Base-by-base conservation (phyloP, 2,888 invertebrate species). In the Eupithecia insigniata region DNA sequence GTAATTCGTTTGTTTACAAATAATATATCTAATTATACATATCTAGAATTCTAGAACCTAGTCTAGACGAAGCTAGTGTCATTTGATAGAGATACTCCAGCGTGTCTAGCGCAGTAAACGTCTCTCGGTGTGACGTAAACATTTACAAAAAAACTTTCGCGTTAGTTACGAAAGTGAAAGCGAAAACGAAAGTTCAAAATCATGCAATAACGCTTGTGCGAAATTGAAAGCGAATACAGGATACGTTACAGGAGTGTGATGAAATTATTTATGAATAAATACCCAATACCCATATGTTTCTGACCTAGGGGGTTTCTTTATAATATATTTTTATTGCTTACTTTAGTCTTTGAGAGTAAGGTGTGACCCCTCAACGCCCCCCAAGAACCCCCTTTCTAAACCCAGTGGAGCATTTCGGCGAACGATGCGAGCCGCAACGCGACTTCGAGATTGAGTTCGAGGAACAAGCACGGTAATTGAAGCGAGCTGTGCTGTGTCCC, bases 101-200 rank as follows among this genome's bases (percentile, higher is more conserved):
- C 55, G 70, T 72, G 77, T 74, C 76, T 79, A 78, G 71, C 76
- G 77, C 77, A 77, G 74, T 75, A 76, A 77, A 70, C 77, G 79
- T 79, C 79, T 78, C 77, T 75, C 68, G 65, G 61, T 76, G 76
- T 79, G 79, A 79, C 79, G 79, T 79, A 79, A 79, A 77, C 77
- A 75, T 78, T 78, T 75, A 77, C 78, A 77, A 78, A 79, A 78
- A 79, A 79, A 79, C 79, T 79, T 79, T 79, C 79, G 79, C 78
- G 76, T 78, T 78, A 79, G 79, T 79, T 79, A 74, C 79, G 79
- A 79, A 78, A 79, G 79, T 73, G 79, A 79, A 79, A 79, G 79
- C 78, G 79, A 78, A 79, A 76, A 78, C 77, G 79, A 79, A 79
- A 79, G 79, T 79, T 79, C 79, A 79, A 79, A 79, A 78, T 78